phyloP scores from a whole-genome alignment of 2,797 vertebrate genomes.

The Decapterus maruadsi region DNA sequence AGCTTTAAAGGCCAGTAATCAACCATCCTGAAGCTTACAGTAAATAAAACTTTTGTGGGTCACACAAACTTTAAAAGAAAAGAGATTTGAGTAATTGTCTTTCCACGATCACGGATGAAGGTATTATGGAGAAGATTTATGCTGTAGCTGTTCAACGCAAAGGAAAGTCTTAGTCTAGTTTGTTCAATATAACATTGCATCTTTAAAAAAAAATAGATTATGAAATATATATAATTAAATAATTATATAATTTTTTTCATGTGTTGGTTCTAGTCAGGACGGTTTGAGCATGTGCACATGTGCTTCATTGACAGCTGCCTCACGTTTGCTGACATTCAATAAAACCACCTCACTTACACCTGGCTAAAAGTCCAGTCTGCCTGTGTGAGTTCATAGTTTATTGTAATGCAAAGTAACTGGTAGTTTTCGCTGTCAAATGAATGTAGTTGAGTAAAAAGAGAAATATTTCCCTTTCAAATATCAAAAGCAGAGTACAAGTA shows the following conservation, averaged over 20 bases:
- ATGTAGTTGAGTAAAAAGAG: not conserved
- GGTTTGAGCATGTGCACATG: not conserved
- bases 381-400: not conserved
- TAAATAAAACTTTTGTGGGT: not conserved
- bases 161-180: not conserved
- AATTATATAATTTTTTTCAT: no score
- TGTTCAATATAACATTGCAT: not conserved
- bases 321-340: not conserved
- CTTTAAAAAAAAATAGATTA: not conserved
- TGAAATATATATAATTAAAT: no score
- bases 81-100: not conserved
- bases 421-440: not conserved
- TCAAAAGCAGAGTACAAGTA: no score
- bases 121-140: not conserved
- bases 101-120: not conserved
- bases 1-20: not conserved
- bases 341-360: not conserved
- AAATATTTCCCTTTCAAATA: not conserved
- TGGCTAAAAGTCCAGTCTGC: not conserved
- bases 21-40: not conserved
- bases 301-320: not conserved
- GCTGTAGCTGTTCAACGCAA: not conserved
- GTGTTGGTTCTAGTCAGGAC: not conserved
- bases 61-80: not conserved
- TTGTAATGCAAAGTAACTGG: not conserved